Conservation (phyloP, 2,113 vertebrate species). For the Theropithecus gelada region DNA sequence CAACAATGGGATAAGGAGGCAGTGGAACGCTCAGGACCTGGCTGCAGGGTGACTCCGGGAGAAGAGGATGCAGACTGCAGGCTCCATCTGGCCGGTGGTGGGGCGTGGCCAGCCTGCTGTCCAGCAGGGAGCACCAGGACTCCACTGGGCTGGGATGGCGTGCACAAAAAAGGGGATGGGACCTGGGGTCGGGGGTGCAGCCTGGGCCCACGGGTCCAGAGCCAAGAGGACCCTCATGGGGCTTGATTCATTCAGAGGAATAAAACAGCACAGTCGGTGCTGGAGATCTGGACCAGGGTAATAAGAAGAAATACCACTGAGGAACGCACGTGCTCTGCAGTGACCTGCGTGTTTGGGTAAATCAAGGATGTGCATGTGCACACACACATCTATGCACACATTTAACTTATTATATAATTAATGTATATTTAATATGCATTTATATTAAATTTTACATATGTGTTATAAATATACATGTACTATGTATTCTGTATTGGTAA, state of each 20-base stretch:
- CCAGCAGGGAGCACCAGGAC: rapidly evolving
- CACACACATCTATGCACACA: rapidly evolving
- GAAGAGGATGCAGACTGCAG: too few species aligned
- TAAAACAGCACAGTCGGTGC: not conserved
- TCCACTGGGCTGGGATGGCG: not conserved
- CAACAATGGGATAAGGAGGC: not conserved
- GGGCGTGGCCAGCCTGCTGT: rapidly evolving
- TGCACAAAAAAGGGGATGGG: not conserved
- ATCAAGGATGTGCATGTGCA: rapidly evolving
- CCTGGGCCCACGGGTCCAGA: not conserved
- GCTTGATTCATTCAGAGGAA: not conserved
- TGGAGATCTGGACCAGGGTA: rapidly evolving
- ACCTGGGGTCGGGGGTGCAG: rapidly evolving
- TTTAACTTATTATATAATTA: not conserved
- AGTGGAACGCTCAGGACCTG: too few species aligned
- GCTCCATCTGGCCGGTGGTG: not conserved
- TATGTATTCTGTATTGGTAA: rapidly evolving
- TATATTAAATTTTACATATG: not conserved
- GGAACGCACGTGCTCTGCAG: rapidly evolving
- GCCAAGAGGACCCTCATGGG: not conserved
- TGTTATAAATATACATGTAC: too few species aligned
- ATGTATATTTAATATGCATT: not conserved
- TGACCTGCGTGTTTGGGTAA: rapidly evolving
- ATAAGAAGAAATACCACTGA: rapidly evolving
- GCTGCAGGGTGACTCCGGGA: rapidly evolving